phyloP scores from a whole-genome alignment of 2,888 invertebrate genomes.

The Drosophila longiperda region DNA sequence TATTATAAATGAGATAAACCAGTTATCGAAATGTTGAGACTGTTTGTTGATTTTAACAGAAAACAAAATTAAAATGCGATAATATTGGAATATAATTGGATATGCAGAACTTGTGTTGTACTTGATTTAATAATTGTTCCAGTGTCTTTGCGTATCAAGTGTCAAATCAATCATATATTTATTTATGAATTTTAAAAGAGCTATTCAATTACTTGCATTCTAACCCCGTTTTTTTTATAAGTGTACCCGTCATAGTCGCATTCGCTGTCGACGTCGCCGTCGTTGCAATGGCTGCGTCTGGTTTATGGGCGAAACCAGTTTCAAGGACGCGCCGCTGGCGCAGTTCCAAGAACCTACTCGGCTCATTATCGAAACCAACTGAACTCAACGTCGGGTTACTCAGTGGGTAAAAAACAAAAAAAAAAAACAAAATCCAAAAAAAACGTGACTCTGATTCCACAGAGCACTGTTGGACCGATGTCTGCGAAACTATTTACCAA shows the following conservation, averaged over 20 bases:
- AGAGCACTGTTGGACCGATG: slow-evolving; percentile 7
- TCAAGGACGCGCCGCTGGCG: slow-evolving; percentile 74
- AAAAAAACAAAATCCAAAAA: slow-evolving; percentile 1
- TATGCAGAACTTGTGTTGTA: background rate
- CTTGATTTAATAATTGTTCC: background rate
- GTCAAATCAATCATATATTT: background rate
- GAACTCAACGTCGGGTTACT: slow-evolving; percentile 3
- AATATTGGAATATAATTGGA: background rate
- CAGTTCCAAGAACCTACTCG: slow-evolving; percentile 71
- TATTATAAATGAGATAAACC: background rate
- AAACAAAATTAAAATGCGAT: background rate
- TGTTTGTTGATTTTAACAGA: background rate
- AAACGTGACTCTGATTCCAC: slow-evolving; percentile 67
- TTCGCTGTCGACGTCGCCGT: slow-evolving; percentile 5
- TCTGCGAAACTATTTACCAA: slow-evolving; percentile 59
- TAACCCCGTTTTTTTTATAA: background rate
- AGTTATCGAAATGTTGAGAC: background rate
- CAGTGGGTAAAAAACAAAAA: background rate
- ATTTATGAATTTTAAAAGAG: background rate
- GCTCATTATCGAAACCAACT: slow-evolving; percentile 56
- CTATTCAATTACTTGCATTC: background rate
- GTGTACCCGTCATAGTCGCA: slow-evolving; percentile 8
- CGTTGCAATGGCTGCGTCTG: slow-evolving; percentile 45
- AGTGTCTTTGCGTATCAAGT: background rate
- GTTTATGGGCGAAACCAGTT: slow-evolving; percentile 74